Conservation (phyloP, 2,888 invertebrate genomes). For the Hydraecia micacea region DNA sequence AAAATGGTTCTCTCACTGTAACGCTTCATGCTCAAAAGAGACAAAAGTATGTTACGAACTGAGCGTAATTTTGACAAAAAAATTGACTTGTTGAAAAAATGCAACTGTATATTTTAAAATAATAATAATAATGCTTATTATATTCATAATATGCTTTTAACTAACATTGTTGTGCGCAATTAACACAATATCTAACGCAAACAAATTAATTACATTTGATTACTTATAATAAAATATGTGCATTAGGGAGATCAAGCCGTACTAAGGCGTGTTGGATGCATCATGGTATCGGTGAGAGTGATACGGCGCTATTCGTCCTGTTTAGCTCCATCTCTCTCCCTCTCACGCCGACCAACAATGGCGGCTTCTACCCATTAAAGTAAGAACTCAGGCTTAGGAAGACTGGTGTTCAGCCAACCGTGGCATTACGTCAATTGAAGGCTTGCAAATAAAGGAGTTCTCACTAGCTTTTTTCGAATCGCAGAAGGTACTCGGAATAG, state of each 20-base stretch:
- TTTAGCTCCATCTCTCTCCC: not conserved
- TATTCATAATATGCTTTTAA: slow-evolving; percentile 59
- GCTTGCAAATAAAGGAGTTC: slow-evolving; percentile 36
- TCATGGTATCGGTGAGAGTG: not conserved
- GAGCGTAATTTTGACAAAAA: slow-evolving; percentile 58
- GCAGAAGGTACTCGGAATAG: not conserved
- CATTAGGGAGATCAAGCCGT: not conserved
- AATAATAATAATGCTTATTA: slow-evolving; percentile 47
- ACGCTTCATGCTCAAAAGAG: not conserved
- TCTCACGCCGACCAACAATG: not conserved
- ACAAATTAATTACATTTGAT: not conserved
- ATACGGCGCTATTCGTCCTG: not conserved
- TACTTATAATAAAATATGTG: not conserved
- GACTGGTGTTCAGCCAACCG: slow-evolving; percentile 25
- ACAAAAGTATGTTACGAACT: not conserved
- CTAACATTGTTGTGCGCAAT: slow-evolving; percentile 62
- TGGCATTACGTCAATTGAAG: slow-evolving; percentile 33
- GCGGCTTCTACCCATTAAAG: not conserved
- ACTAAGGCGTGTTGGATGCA: not conserved
- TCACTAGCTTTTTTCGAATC: slow-evolving; percentile 2
- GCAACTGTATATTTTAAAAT: slow-evolving; percentile 22
- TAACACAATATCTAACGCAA: slow-evolving; percentile 44
- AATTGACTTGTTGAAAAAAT: not conserved
- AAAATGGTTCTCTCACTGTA: not conserved
- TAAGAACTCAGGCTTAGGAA: slow-evolving; percentile 3